Percentiles rank a stretch among this genome's conserved stretches.
These are phyloP conservation scores for Paradoxurus hermaphroditus DNA, from an alignment of 2,113 vertebrate genomes.

Conservation along the genomic window DNA sequence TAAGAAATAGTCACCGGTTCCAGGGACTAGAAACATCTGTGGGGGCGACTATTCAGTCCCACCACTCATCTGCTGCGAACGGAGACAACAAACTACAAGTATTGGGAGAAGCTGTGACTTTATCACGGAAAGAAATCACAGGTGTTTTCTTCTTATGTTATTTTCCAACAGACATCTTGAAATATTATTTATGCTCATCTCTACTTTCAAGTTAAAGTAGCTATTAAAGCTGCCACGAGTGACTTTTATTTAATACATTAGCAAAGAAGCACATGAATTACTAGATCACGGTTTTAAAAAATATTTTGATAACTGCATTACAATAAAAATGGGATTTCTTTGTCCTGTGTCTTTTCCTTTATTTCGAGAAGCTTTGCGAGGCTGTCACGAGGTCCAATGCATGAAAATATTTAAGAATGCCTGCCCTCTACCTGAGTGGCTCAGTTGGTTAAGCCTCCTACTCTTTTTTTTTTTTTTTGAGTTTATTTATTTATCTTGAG, in stretches of 20 bases:
- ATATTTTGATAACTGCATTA: not conserved
- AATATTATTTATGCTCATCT: not conserved
- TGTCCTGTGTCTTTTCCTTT: not conserved
- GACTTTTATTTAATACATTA: not conserved
- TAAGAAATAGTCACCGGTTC: not conserved
- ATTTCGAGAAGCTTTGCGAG: not conserved
- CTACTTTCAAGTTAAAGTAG: not conserved
- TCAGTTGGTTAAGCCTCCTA: no score
- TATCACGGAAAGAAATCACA: not conserved
- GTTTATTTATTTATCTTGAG: no score
- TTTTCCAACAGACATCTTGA: not conserved
- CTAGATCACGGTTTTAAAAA: not conserved
- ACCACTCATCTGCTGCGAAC: not conserved
- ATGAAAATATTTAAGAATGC: not conserved
- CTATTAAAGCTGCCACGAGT: not conserved
- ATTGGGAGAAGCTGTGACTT: not conserved
- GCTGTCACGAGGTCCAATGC: not conserved
- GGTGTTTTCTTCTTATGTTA: not conserved
- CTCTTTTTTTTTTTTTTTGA: no score
- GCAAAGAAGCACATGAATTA: not conserved
- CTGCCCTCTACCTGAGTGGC: not conserved
- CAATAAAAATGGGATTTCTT: not conserved
- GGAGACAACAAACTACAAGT: not conserved
- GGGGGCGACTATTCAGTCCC: not conserved
- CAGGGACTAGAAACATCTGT: not conserved